Conservation (phyloP, 2,888 invertebrate species). For the Osmoderma eremita region DNA sequence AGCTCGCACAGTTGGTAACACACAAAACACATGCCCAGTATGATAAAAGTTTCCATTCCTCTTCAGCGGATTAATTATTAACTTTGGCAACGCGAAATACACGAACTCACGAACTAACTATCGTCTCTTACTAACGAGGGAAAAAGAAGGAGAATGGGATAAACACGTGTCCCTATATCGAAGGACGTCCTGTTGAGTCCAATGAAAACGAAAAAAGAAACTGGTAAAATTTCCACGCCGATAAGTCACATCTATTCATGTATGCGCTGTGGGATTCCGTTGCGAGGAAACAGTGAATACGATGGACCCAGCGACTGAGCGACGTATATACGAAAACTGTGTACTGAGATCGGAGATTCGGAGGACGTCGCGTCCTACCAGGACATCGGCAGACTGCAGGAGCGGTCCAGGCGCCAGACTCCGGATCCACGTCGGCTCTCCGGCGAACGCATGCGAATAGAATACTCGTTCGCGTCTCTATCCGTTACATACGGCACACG, state of each 20-base stretch:
- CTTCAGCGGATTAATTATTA: constrained; percentile 18
- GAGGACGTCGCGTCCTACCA: constrained; percentile 47
- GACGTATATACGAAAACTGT: not conserved
- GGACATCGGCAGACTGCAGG: constrained; percentile 55
- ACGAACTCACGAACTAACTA: constrained; percentile 3
- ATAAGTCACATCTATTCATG: not conserved
- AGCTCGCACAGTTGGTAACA: constrained; percentile 75
- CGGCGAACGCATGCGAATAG: constrained; percentile 43
- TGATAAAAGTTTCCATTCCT: constrained; percentile 73
- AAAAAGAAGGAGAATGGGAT: not conserved
- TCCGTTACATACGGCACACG: constrained; percentile 16
- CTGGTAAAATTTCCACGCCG: no score
- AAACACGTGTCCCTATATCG: constrained; percentile 19
- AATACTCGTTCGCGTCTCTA: constrained; percentile 32
- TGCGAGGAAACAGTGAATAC: not conserved
- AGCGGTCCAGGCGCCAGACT: constrained; percentile 55
- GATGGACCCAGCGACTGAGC: not conserved
- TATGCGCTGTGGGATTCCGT: not conserved
- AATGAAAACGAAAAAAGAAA: no score
- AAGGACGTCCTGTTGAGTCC: no score
- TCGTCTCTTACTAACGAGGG: not conserved
- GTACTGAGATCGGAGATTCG: constrained; percentile 12
- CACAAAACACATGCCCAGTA: constrained; percentile 74
- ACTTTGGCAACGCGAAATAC: constrained; percentile 32
- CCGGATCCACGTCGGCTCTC: constrained; percentile 50